Conservation (phyloP, 2,888 invertebrate genomes). For the Apodemia duryi region DNA sequence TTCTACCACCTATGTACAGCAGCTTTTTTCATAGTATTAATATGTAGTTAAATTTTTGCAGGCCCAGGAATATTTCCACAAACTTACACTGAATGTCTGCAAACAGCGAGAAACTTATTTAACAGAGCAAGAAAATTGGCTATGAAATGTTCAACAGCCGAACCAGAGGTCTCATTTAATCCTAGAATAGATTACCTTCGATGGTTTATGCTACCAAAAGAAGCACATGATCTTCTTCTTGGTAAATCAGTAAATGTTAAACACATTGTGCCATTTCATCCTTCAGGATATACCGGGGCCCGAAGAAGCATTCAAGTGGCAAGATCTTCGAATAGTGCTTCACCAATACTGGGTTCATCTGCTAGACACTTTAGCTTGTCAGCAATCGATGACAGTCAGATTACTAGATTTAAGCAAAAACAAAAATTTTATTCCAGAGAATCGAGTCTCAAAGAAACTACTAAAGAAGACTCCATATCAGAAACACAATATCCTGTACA, state of each 20-base stretch:
- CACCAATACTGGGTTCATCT: slow-evolving; percentile 75
- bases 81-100: slow-evolving; percentile 86
- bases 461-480: slow-evolving; percentile 47
- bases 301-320: slow-evolving; percentile 61
- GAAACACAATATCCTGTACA: slow-evolving; percentile 71
- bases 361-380: slow-evolving; percentile 85
- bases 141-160: slow-evolving; percentile 85
- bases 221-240: slow-evolving; percentile 87
- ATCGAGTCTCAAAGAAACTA: slow-evolving; percentile 64
- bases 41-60: slow-evolving; percentile 37
- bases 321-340: slow-evolving; percentile 60
- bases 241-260: slow-evolving; percentile 88
- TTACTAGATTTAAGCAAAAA: slow-evolving; percentile 66
- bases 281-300: slow-evolving; percentile 77
- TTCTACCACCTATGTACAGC: neutral
- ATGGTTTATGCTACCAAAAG: slow-evolving; percentile 94
- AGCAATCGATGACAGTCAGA: slow-evolving; percentile 80
- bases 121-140: slow-evolving; percentile 87
- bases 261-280: slow-evolving; percentile 87
- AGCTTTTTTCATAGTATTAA: neutral
- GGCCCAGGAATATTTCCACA: slow-evolving; percentile 86
- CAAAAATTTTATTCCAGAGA: slow-evolving; percentile 67
- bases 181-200: slow-evolving; percentile 83
- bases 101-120: slow-evolving; percentile 88
- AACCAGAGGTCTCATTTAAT: slow-evolving; percentile 86